Evolutionary conservation across 2,113 vertebrate species (phyloP).

Genomic region (Platanista minor): DNA sequence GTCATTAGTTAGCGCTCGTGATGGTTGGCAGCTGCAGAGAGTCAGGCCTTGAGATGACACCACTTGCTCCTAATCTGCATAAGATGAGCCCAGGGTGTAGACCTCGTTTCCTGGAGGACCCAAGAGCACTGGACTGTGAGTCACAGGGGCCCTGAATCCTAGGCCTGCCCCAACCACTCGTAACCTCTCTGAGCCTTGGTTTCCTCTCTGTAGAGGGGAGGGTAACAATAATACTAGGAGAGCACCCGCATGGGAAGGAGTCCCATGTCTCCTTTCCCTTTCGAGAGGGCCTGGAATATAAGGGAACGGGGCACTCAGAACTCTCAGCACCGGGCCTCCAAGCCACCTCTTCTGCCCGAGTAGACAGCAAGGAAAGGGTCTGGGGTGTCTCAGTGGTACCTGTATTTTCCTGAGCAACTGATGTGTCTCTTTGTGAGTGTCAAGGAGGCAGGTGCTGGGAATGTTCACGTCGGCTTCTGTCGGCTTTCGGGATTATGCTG

Average conservation of each 20-base stretch:
- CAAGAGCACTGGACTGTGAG: not conserved
- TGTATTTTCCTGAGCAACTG: not conserved
- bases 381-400: not conserved
- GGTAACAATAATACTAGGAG: accelerated
- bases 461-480: accelerated
- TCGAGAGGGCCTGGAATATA: not conserved
- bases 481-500: not conserved
- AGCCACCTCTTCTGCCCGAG: not conserved
- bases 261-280: not conserved
- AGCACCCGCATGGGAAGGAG: not conserved
- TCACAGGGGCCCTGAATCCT: not conserved
- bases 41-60: not conserved
- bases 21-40: not conserved
- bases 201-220: not conserved
- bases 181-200: not conserved
- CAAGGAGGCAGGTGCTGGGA: not conserved
- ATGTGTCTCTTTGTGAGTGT: not conserved
- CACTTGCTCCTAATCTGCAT: not conserved
- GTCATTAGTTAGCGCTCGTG: not conserved
- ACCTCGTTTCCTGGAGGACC: not conserved
- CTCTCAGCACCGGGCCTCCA: not conserved
- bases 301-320: not conserved
- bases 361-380: not conserved
- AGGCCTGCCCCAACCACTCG: not conserved
- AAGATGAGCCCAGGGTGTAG: not conserved